Percentiles rank a stretch among this genome's conserved stretches.
Conservation (phyloP, 2,797 vertebrate genomes). For the Mallotus villosus region DNA sequence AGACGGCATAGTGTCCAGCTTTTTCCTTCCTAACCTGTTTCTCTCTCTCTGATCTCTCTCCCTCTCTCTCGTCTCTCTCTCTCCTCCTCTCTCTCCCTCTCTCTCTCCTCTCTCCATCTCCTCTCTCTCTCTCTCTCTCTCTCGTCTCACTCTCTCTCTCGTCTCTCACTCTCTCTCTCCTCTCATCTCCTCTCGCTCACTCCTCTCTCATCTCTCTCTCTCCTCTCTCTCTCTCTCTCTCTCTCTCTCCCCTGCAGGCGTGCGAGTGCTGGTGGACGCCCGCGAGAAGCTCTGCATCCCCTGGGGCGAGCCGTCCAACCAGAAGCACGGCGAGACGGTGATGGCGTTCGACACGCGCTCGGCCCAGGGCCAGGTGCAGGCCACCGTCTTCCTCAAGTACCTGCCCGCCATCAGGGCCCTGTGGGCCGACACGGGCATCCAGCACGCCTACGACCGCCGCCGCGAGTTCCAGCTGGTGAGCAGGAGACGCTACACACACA, state of each 20-base stretch:
- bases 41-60: background rate
- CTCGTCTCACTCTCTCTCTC: background rate
- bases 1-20: no score
- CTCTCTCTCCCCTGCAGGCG: slow-evolving; percentile 69
- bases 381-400: slow-evolving; percentile 82
- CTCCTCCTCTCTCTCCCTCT: background rate
- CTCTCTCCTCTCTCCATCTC: background rate
- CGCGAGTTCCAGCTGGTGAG: slow-evolving; percentile 96
- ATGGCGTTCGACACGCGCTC: slow-evolving; percentile 94
- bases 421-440: slow-evolving; percentile 90
- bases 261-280: slow-evolving; percentile 94
- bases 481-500: slow-evolving; percentile 2
- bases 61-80: background rate
- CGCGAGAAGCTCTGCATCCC: slow-evolving; percentile 94
- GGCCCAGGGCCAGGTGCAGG: slow-evolving; percentile 87
- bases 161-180: background rate
- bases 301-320: slow-evolving; percentile 87
- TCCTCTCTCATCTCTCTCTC: background rate
- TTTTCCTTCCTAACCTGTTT: no score
- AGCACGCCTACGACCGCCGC: slow-evolving; percentile 91
- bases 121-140: background rate
- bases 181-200: background rate
- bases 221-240: background rate
- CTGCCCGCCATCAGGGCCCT: slow-evolving; percentile 84
- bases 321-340: slow-evolving; percentile 84